Base-by-base conservation (phyloP, 2,888 invertebrate genomes). In the Chromoteleia sp. region DNA sequence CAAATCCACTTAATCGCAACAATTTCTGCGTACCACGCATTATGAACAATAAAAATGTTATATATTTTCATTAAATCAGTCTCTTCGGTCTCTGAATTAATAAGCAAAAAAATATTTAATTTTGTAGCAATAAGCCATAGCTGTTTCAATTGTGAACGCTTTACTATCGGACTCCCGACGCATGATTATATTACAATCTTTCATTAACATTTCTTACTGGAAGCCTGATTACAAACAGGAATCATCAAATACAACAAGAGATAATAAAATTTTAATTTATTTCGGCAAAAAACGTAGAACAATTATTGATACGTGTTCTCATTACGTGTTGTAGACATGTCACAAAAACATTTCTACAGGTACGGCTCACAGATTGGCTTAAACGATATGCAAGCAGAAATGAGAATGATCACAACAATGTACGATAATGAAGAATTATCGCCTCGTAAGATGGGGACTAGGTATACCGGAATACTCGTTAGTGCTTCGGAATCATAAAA, bases 341-440 rank as follows among this genome's bases (percentile, higher is more conserved):
- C 50, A 48, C 71, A 78, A 83, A 83, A 81, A 76, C 75, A 63
- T 74, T 75, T 50, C 70, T 70, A 48, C 59, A 17, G 58, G 61
- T 52, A 45, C 41, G 48, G 59, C 77, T 77, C 67, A 43, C 63
- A 12, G 56, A 67, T 21, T 30, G 73, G 36, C 70, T 78, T 52
- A 65, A 71, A 81, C 52, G 75, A 78, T 81, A 76, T 78, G 81
- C 78, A 65, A 41, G 45, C 54, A 73, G 59, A 79, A 77, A 77
- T 73, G 79, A 75, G 74, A 81, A 80, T 81, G 81, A 77, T 82
- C 86, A 88, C 91, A 91, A 91, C 91, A 91, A 91, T 91, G 89
- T 91, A 88, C 90, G 89, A 90, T 91, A 91, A 91, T 91, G 91
- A 91, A 91, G 91, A 91, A 91, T 91, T 91, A 91, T 91, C 90